Base-by-base conservation (phyloP, 2,888 invertebrate species). In the Atherix ibis region DNA sequence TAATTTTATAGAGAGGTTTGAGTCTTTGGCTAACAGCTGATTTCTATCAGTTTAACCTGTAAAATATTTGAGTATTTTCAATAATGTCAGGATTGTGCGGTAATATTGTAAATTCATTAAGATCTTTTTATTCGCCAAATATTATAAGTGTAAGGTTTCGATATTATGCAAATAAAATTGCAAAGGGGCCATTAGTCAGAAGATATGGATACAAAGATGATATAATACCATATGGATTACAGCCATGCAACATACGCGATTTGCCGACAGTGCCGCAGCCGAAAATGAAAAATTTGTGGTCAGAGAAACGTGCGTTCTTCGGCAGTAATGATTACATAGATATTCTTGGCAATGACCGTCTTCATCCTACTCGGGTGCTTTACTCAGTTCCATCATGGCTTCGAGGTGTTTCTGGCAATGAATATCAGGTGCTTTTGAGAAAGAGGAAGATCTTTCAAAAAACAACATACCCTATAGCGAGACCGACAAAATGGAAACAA, bases 321-420 rank as follows among this genome's bases (percentile, higher is more conserved):
- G 95, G 95, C 1, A 92, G 92, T 56, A 95, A 95, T 63, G 94
- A 95, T 59, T 95, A 94, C 52, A 91, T 95, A 43, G 94, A 97
- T 56, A 91, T 97, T 38, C 66, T 97, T 33, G 95, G 95, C 2
- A 74, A 79, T 50, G 85, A 83, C 19, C 67, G 68, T 12, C 45
- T 81, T 5, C 85, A 91, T 55, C 94, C 95, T 0, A 76, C 81
- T 0, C 78, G 74, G 52, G 72, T 92, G 10, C 58, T 89, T 10
- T 89, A 91, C 50, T 75, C 78, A 40, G 71, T 91, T 5, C 95
- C 95, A 0, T 61, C 70, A 0, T 97, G 94, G 94, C 65, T 97
- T 22, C 71, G 84, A 47, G 95, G 94, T 31, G 76, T 89, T 30
- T 70, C 69, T 12, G 92, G 87, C 1, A 81, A 83, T 52, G 92